Evolutionary conservation across 2,888 invertebrate species (phyloP).

Genomic region (Odontomyia ornata): DNA sequence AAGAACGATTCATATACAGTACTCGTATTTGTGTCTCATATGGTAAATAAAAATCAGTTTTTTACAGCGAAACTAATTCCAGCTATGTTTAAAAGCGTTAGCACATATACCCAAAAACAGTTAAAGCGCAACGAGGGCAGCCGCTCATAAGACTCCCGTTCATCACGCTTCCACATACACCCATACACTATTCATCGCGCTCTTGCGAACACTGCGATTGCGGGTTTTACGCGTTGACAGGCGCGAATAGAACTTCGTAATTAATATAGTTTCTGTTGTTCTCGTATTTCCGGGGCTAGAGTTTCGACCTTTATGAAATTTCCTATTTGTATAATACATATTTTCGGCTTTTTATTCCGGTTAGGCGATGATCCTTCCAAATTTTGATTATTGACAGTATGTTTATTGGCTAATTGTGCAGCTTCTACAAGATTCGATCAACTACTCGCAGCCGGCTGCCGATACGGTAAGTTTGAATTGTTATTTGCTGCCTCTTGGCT

Average conservation of each 20-base stretch:
- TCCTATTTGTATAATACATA: conserved; percentile 38
- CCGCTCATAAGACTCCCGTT: too few species aligned
- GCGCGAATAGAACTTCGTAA: conserved; percentile 54
- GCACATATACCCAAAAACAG: too few species aligned
- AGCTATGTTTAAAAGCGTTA: too few species aligned
- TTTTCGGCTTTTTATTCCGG: conserved; percentile 14
- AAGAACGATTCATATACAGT: too few species aligned
- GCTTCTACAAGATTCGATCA: conserved; percentile 61
- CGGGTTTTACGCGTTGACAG: conserved; percentile 57
- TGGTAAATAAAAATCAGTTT: too few species aligned
- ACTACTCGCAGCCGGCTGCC: conserved; percentile 68
- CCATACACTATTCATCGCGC: too few species aligned
- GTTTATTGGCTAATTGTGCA: conserved; percentile 64
- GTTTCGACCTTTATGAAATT: conserved; percentile 38
- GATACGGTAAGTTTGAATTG: conserved; percentile 64
- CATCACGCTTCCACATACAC: too few species aligned
- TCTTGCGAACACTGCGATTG: conserved; percentile 35
- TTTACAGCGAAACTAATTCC: too few species aligned
- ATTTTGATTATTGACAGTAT: conserved; percentile 61
- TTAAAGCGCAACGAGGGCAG: too few species aligned
- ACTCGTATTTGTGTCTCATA: too few species aligned
- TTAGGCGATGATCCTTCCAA: conserved; percentile 36
- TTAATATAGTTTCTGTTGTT: conserved; percentile 14
- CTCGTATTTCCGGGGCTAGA: conserved; percentile 7
- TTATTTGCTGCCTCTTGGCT: not conserved